phyloP scores from a whole-genome alignment of 2,888 invertebrate genomes.

The Digitonthophagus gazella region DNA sequence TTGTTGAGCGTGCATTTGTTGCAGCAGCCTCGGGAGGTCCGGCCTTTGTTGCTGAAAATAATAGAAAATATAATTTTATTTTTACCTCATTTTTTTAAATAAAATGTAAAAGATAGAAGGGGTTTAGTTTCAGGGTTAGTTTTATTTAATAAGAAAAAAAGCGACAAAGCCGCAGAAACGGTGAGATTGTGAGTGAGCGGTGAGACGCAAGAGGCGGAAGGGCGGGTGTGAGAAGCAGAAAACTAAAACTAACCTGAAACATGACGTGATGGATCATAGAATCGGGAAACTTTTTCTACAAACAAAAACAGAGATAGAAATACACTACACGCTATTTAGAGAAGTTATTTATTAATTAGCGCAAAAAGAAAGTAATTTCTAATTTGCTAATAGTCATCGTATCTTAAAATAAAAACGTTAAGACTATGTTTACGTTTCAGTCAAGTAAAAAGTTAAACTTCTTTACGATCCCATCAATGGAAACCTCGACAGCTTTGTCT shows the following conservation, averaged over 20 bases:
- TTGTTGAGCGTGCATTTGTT: slow-evolving; percentile 93
- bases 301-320: slow-evolving; percentile 26
- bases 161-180: slow-evolving; percentile 8
- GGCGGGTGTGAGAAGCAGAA: slow-evolving; percentile 19
- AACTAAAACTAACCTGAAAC: slow-evolving; percentile 28
- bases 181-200: slow-evolving; percentile 6
- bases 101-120: neutral
- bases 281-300: slow-evolving; percentile 30
- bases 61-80: slow-evolving; percentile 18
- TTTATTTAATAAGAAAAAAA: slow-evolving; percentile 10
- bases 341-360: slow-evolving; percentile 5
- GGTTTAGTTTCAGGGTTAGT: slow-evolving; percentile 12
- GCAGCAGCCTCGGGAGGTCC: slow-evolving; percentile 77
- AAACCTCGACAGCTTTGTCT: neutral
- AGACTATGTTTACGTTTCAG: too few species aligned
- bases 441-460: neutral
- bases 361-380: neutral
- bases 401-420: too few species aligned
- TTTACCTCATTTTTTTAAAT: neutral
- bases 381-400: too few species aligned
- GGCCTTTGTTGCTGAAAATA: slow-evolving; percentile 79
- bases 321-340: slow-evolving; percentile 9
- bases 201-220: slow-evolving; percentile 2
- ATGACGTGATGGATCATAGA: slow-evolving; percentile 30
- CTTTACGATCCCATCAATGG: neutral